Evolutionary conservation across 2,113 vertebrate species (phyloP).

Genomic region (Scomber japonicus): DNA sequence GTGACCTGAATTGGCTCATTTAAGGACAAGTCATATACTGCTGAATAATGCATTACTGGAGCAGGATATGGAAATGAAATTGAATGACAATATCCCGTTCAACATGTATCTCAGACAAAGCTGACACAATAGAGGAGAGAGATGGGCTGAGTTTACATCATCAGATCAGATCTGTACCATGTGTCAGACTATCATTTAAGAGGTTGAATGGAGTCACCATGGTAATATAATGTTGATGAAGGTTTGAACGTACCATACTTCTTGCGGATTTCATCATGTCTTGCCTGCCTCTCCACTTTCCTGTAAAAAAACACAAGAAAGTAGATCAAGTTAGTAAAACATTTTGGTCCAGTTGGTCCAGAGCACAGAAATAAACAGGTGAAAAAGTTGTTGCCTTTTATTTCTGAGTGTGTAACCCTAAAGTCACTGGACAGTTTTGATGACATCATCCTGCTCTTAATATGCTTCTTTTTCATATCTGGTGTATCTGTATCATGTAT

Average conservation of each 20-base stretch:
- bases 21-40: slow-evolving; percentile 5
- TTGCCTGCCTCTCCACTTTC: slow-evolving; percentile 85
- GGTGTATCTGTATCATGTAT: no score
- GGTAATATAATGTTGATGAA: background rate
- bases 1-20: slow-evolving; percentile 26
- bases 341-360: background rate
- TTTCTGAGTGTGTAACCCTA: no score
- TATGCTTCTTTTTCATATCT: no score
- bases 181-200: background rate
- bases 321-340: background rate
- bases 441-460: no score
- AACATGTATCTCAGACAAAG: slow-evolving; percentile 15
- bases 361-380: no score
- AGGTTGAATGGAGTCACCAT: background rate
- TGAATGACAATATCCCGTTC: slow-evolving; percentile 25
- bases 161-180: background rate
- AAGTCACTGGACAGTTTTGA: no score
- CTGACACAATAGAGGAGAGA: slow-evolving; percentile 5
- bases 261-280: slow-evolving; percentile 90
- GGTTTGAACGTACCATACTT: slow-evolving; percentile 87
- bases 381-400: no score
- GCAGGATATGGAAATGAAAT: slow-evolving; percentile 40
- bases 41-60: slow-evolving; percentile 63
- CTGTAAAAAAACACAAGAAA: slow-evolving; percentile 68
- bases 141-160: background rate